phyloP scores from a whole-genome alignment of 2,797 vertebrate species.

The Pseudomugil tenellus region DNA sequence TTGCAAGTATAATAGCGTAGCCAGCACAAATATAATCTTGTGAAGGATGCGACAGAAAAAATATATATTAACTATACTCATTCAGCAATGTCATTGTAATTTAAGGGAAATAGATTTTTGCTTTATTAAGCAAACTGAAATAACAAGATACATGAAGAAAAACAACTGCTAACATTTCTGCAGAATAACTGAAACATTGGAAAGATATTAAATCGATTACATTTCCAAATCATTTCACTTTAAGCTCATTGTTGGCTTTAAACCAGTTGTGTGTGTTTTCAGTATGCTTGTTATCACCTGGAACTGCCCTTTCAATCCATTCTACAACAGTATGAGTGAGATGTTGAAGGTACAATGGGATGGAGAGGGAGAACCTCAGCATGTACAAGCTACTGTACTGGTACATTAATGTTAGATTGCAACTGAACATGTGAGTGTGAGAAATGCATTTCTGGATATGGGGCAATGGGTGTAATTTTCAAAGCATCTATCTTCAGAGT shows the following conservation, averaged over 20 bases:
- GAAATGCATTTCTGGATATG: conserved; percentile 8
- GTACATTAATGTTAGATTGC: conserved; percentile 41
- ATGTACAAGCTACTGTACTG: conserved; percentile 40
- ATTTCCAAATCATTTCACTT: conserved; percentile 13
- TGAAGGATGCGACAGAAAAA: conserved; percentile 22
- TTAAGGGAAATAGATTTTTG: conserved; percentile 30
- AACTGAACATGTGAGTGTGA: conserved; percentile 20
- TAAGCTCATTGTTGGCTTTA: conserved; percentile 6
- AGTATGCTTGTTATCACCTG: conserved; percentile 16
- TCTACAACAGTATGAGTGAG: conserved; percentile 27
- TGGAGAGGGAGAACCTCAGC: background rate
- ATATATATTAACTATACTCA: conserved; percentile 43
- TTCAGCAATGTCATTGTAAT: conserved; percentile 18
- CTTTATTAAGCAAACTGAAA: conserved; percentile 11
- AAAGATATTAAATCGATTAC: conserved; percentile 1
- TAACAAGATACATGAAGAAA: conserved; percentile 32
- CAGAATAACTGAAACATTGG: background rate
- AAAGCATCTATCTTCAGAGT: conserved; percentile 19
- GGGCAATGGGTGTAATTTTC: conserved; percentile 27
- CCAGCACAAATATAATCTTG: background rate
- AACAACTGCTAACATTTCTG: conserved; percentile 12
- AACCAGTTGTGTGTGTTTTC: background rate
- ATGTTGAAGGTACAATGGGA: conserved; percentile 31
- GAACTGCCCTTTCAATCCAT: conserved; percentile 49
- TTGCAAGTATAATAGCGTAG: conserved; percentile 9